Percentiles rank a stretch among this genome's conserved stretches.
Conservation (phyloP, 2,113 vertebrate species). For the Capra hircus region DNA sequence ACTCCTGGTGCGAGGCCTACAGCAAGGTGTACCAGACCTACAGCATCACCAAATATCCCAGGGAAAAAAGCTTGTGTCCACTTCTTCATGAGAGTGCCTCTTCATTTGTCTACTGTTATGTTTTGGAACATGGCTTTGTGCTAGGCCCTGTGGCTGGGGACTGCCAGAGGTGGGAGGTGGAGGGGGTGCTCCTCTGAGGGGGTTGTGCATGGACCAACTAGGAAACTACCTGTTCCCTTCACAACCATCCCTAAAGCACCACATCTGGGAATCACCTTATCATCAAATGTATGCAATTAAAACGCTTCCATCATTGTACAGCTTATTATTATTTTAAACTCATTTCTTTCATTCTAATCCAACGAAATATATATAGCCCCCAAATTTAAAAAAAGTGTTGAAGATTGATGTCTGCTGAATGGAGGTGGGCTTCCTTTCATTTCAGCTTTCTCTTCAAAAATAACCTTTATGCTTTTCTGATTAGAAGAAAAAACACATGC, state of each 20-base stretch:
- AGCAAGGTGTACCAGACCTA: background rate
- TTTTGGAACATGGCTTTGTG: background rate
- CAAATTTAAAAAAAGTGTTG: background rate
- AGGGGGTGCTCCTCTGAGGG: background rate
- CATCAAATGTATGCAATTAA: background rate
- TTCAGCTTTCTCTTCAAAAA: background rate
- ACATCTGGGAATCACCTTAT: background rate
- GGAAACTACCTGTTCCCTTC: background rate
- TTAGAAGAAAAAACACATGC: background rate
- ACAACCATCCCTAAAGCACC: background rate
- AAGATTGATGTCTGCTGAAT: background rate
- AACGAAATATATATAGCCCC: background rate
- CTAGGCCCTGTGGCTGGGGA: no score
- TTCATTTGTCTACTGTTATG: background rate
- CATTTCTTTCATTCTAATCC: background rate
- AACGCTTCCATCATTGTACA: background rate
- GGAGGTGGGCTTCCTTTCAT: background rate
- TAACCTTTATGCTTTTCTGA: background rate
- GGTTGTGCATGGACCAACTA: fast-evolving
- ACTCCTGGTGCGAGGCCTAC: background rate
- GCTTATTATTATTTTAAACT: background rate
- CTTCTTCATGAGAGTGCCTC: background rate
- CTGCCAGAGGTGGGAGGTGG: no score
- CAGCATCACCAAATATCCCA: background rate
- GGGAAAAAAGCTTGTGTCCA: background rate